Percentiles rank a stretch among this genome's conserved stretches.
phyloP scores from a whole-genome alignment of 2,797 vertebrate genomes.

The Psittacula echo region DNA sequence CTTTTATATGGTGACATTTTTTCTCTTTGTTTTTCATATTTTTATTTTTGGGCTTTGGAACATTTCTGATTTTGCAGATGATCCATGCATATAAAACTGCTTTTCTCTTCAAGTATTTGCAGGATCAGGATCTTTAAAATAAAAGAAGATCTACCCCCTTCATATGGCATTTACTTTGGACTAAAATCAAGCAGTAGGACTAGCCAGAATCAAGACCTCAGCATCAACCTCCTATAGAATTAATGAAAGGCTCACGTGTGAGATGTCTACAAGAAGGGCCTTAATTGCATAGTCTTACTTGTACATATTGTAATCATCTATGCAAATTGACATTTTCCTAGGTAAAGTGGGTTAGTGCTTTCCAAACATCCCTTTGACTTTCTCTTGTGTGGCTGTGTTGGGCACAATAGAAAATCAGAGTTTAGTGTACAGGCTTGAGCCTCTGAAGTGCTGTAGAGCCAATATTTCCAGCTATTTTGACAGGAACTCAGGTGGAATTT shows the following conservation, averaged over 20 bases:
- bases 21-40: background rate
- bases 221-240: background rate
- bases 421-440: background rate
- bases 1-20: background rate
- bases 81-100: background rate
- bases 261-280: background rate
- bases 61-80: background rate
- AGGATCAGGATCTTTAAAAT: background rate
- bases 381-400: background rate
- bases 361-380: background rate
- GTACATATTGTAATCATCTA: slow-evolving; percentile 34
- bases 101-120: background rate
- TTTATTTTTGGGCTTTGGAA: background rate
- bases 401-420: background rate
- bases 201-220: background rate
- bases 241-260: background rate
- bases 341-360: slow-evolving; percentile 39
- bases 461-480: background rate
- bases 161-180: background rate
- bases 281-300: slow-evolving; percentile 12
- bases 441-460: background rate
- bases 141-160: background rate
- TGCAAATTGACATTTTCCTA: slow-evolving; percentile 48
- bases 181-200: background rate
- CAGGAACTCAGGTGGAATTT: background rate